Evolutionary conservation across 2,797 vertebrate genomes (phyloP).

Genomic region (Lemur catta): DNA sequence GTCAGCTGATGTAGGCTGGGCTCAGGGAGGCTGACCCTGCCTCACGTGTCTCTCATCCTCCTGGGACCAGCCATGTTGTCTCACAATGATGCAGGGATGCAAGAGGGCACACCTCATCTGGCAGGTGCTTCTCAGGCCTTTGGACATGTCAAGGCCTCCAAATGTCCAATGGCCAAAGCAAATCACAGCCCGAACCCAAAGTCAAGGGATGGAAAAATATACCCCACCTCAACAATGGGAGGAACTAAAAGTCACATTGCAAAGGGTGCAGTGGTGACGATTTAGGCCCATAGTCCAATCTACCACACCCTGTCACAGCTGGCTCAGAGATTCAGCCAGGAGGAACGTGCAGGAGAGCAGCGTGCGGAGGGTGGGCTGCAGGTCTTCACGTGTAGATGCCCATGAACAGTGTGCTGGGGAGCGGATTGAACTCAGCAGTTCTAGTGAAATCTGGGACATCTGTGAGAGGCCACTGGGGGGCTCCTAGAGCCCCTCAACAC

Average conservation of each 20-base stretch:
- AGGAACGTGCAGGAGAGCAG: background rate
- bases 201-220: background rate
- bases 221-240: background rate
- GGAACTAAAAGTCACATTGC: background rate
- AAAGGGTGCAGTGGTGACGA: background rate
- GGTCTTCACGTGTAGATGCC: fast-evolving
- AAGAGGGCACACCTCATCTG: background rate
- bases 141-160: background rate
- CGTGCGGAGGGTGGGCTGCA: background rate
- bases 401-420: background rate
- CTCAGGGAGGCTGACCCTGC: background rate
- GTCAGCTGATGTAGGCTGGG: background rate
- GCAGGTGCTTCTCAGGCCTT: background rate
- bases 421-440: background rate
- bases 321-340: background rate
- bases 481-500: background rate
- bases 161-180: background rate
- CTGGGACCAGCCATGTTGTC: background rate
- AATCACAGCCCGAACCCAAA: background rate
- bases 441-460: background rate
- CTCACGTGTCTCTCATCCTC: background rate
- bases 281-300: background rate
- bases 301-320: background rate
- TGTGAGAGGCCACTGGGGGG: background rate
- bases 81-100: background rate